Evolutionary conservation across 2,113 vertebrate species (phyloP).

Genomic region (Oncorhynchus mykiss): DNA sequence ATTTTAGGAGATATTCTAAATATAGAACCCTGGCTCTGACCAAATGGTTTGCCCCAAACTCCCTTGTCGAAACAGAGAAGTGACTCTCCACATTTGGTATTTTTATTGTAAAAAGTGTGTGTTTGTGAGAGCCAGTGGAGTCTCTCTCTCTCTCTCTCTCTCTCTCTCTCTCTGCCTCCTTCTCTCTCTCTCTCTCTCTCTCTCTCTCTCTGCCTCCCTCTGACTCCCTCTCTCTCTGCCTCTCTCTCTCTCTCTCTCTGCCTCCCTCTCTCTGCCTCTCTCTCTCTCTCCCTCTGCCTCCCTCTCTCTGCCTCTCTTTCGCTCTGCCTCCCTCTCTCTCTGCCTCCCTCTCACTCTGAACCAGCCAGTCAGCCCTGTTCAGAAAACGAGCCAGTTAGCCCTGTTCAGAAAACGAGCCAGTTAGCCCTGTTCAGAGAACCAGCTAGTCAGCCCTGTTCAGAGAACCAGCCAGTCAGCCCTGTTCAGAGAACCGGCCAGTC

Average conservation of each 20-base stretch:
- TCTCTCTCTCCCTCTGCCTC: too few relatives aligned
- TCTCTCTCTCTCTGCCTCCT: slow-evolving; percentile 14
- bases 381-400: slow-evolving; percentile 21
- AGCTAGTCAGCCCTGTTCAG: too few relatives aligned
- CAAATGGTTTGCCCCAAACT: slow-evolving; percentile 57
- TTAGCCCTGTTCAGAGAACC: too few relatives aligned
- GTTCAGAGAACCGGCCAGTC: too few relatives aligned
- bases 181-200: slow-evolving; percentile 24
- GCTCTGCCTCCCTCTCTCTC: too few relatives aligned
- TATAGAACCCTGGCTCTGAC: slow-evolving; percentile 56
- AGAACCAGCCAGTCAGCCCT: too few relatives aligned
- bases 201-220: slow-evolving; percentile 13
- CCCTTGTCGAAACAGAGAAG: slow-evolving; percentile 66
- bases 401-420: too few relatives aligned
- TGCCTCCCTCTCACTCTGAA: slow-evolving; percentile 34
- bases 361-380: too few relatives aligned
- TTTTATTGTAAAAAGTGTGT: slow-evolving; percentile 47
- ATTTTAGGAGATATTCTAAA: slow-evolving; percentile 70
- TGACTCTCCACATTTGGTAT: slow-evolving; percentile 66
- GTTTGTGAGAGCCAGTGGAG: neutral
- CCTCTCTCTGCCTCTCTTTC: neutral
- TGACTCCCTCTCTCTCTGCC: neutral
- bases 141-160: slow-evolving; percentile 26
- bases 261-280: slow-evolving; percentile 17
- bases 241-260: slow-evolving; percentile 26